A percentile compares a stretch with the other conserved stretches of the same genome.
Conservation (phyloP, 92 coral and sea anemone species). For the Siderastrea siderea region DNA sequence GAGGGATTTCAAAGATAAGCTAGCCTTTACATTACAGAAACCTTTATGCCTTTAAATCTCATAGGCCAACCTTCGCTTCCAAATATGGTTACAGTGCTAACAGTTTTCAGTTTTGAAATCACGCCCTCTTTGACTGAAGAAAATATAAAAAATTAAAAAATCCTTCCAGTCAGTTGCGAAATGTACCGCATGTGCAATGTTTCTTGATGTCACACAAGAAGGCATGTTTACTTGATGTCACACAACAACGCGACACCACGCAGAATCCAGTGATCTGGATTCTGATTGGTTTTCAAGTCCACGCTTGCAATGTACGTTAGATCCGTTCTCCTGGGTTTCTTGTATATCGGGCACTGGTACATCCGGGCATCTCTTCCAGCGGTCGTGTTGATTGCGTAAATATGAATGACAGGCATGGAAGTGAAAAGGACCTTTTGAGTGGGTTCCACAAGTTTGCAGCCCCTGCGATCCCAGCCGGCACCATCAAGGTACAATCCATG, state of each 20-base stretch:
- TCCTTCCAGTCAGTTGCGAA: neutral
- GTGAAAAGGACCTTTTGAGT: slow-evolving; percentile 95
- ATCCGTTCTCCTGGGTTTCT: slow-evolving; percentile 97
- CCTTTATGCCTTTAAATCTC: neutral
- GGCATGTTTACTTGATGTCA: slow-evolving; percentile 82
- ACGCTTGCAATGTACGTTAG: slow-evolving; percentile 97
- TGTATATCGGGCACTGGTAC: slow-evolving; percentile 99
- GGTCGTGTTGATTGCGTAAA: slow-evolving; percentile 97
- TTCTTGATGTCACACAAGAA: no score
- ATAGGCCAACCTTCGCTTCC: neutral
- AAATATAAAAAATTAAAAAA: no score
- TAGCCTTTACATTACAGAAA: no score
- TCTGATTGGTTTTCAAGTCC: slow-evolving; percentile 98
- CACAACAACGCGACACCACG: slow-evolving; percentile 98
- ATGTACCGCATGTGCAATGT: neutral
- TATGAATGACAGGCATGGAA: slow-evolving; percentile 95
- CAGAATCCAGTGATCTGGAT: slow-evolving; percentile 99
- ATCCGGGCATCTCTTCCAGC: slow-evolving; percentile 95
- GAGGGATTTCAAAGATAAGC: neutral
- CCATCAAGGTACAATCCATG: slow-evolving; percentile 95
- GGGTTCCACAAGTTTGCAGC: slow-evolving; percentile 95
- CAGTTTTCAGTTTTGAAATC: neutral
- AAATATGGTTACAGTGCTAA: neutral
- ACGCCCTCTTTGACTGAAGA: no score
- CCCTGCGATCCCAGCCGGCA: slow-evolving; percentile 99